Evolutionary conservation across 2,888 invertebrate species (phyloP), one percentile per base, ranked within the genome.

Genomic region (Pelosia muscerda): DNA sequence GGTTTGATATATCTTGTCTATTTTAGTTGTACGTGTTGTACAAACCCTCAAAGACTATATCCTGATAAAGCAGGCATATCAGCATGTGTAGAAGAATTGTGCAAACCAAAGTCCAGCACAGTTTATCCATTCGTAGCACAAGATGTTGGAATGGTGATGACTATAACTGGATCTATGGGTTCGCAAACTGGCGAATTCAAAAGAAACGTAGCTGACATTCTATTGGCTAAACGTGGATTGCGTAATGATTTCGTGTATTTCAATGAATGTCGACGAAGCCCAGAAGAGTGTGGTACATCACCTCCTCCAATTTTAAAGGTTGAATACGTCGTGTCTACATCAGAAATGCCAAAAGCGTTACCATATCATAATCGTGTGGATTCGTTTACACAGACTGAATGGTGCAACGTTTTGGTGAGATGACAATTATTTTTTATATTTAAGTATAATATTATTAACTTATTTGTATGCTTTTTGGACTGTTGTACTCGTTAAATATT

Each of bases 381-480:
- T 69, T 73, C 71, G 2, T 68, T 66, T 61, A 85, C 90, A 3
- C 93, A 93, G 79, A 93, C 92, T 6, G 88, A 88, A 5, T 91
- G 90, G 90, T 84, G 82, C 69, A 81, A 85, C 73, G 60, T 88
- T 56, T 71, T 92, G 83, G 93, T 94, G 85, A 86, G 87, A 49
- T 59, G 1, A 38, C 58, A 9, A 19, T 34, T 31, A 2, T 53
- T 13, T 38, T 31, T 53, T 62, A 55, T 13, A 49, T 57, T 31
- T n/a, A 2, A 2, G 2, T 54, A 0, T 23, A 23, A 11, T 15
- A 19, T 19, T 19, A 31, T 42, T 42, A 19, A 19, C 42, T 42
- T 15, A 8, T 1, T 31, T 31, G 10, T 31, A 31, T 6, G 10
- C n/a, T 8, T 49, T n/a, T 9, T n/a, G 9, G 49, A 49, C 49